phyloP scores from a whole-genome alignment of 2,888 invertebrate species.

The Homarus gammarus region DNA sequence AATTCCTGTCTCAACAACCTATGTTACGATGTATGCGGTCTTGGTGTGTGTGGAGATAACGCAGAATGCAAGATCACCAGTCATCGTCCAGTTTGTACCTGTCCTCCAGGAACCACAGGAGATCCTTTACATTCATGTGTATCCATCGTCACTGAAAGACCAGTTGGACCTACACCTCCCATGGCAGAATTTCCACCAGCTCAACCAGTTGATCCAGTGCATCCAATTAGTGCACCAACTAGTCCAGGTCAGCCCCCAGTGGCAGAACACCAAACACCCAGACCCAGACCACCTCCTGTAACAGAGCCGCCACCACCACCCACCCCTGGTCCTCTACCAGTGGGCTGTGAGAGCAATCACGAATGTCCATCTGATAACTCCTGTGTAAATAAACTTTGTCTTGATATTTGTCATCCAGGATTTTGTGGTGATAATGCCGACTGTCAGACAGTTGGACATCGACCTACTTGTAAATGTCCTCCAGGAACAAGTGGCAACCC shows the following conservation, averaged over 20 bases:
- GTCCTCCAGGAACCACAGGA: slow-evolving; percentile 84
- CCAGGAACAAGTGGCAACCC: slow-evolving; percentile 88
- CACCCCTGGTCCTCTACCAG: slow-evolving; percentile 54
- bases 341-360: slow-evolving; percentile 50
- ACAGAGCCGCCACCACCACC: slow-evolving; percentile 83
- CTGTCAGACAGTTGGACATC: slow-evolving; percentile 61
- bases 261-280: slow-evolving; percentile 16
- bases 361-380: slow-evolving; percentile 59
- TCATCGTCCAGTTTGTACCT: slow-evolving; percentile 92
- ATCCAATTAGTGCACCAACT: slow-evolving; percentile 16
- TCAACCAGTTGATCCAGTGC: slow-evolving; percentile 31
- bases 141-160: slow-evolving; percentile 19
- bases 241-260: slow-evolving; percentile 42
- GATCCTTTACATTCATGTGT: slow-evolving; percentile 77
- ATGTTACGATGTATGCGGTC: slow-evolving; percentile 85
- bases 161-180: neutral
- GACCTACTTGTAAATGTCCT: slow-evolving; percentile 87
- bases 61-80: slow-evolving; percentile 90
- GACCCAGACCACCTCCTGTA: slow-evolving; percentile 49
- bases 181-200: slow-evolving; percentile 27
- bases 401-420: slow-evolving; percentile 65
- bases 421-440: slow-evolving; percentile 71
- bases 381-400: slow-evolving; percentile 56
- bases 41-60: slow-evolving; percentile 89
- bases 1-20: slow-evolving; percentile 68